These are phyloP conservation scores for Trypoxylus dichotomus DNA, from an alignment of 1,140 invertebrate species.

Conservation along the genomic window DNA sequence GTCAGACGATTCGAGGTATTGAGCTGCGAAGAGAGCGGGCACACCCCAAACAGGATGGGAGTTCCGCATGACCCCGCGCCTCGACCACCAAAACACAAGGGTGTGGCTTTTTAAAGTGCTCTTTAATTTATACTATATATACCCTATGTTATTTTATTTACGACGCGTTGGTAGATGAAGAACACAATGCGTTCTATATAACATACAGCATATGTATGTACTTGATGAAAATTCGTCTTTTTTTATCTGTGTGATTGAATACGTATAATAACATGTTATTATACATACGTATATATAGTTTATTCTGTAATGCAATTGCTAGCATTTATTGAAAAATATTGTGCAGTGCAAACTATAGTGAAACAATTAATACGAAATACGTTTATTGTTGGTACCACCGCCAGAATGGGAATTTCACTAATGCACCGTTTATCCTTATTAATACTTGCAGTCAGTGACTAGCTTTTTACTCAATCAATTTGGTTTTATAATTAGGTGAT, in stretches of 20 bases:
- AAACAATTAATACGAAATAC: no score
- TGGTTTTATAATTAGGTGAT: no score
- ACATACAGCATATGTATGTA: neutral
- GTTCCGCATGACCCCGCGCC: conserved; percentile 37
- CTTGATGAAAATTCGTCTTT: neutral
- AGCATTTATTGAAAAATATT: no score
- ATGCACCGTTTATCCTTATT: no score
- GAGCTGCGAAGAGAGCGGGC: conserved; percentile 44
- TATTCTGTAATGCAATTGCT: no score
- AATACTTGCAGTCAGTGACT: no score
- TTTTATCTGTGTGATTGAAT: neutral
- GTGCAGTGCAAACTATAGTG: no score
- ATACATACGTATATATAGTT: no score
- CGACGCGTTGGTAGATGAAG: conserved; percentile 15
- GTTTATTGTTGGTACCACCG: no score
- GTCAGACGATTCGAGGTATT: conserved; percentile 35
- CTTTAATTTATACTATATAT: conserved; percentile 29
- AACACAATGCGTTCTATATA: neutral
- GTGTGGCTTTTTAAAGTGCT: conserved; percentile 14
- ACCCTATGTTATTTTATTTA: conserved; percentile 22
- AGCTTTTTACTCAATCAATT: no score
- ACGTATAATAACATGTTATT: neutral
- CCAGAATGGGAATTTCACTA: no score
- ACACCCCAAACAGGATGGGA: conserved; percentile 49
- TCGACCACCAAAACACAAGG: conserved; percentile 28